Percentiles rank a stretch among this genome's conserved stretches.
phyloP scores from a whole-genome alignment of 2,888 invertebrate genomes.

The Spisula subtruncata region DNA sequence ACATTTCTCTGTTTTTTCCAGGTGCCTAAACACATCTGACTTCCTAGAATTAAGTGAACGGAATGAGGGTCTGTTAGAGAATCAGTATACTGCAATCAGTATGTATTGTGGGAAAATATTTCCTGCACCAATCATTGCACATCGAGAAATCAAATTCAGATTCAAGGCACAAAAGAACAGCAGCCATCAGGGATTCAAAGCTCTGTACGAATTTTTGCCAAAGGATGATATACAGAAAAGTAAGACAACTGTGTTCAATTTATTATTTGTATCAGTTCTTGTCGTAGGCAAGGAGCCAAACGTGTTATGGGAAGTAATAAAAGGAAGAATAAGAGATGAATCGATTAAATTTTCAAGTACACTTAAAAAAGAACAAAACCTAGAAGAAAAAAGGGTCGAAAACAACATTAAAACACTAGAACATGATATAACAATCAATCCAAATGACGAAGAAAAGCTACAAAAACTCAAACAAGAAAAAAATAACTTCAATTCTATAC shows the following conservation, averaged over 20 bases:
- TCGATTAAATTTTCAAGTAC: too few species aligned
- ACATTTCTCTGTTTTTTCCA: neutral
- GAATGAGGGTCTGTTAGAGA: constrained; percentile 33
- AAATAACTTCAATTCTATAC: too few species aligned
- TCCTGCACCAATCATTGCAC: constrained; percentile 98
- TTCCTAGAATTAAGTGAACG: constrained; percentile 80
- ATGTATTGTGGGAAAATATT: constrained; percentile 95
- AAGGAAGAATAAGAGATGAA: too few species aligned
- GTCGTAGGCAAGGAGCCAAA: too few species aligned
- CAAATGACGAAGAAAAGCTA: too few species aligned
- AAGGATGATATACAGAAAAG: constrained; percentile 69
- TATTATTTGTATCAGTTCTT: too few species aligned
- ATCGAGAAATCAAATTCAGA: constrained; percentile 95
- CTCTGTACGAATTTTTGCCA: constrained; percentile 94
- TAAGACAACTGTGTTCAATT: constrained; percentile 33
- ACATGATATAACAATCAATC: too few species aligned
- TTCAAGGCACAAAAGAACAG: constrained; percentile 95
- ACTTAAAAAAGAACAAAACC: too few species aligned
- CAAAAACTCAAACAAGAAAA: too few species aligned
- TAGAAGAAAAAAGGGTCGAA: too few species aligned
- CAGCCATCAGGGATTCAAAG: constrained; percentile 98
- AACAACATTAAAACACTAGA: too few species aligned
- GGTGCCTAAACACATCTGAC: constrained; percentile 74
- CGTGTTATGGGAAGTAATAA: too few species aligned
- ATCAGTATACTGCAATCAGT: constrained; percentile 89